Base-by-base conservation (phyloP, 1,140 invertebrate species). In the Matsumurasca onukii region DNA sequence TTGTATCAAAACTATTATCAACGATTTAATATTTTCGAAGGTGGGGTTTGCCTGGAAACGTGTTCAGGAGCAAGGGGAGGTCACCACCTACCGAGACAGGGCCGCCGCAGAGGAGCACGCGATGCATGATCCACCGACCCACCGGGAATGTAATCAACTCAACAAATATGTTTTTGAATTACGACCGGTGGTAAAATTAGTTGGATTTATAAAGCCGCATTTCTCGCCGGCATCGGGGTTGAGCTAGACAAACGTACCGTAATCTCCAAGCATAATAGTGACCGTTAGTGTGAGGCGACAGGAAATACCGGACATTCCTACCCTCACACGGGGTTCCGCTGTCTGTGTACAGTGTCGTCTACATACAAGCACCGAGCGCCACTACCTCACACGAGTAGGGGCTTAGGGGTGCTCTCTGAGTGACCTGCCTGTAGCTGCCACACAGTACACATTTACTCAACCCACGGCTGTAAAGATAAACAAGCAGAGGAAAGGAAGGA, bases 281-380 rank as follows among this genome's bases (percentile, higher is more conserved):
- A 27, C 22, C 22, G 55, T 59, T 25, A 59, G 15, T 27, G 13
- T 1, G 2, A 9, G 3, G 24, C 2, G 55, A 29, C 24, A 25
- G 55, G 55, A 59, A 59, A 59, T 59, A 59, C 24, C 55, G 25
- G 55, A 27, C 55, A 59, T 59, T 59, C 55, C 49, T 17, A n/a
- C 17, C n/a, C 25, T 39, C 34, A 39, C 34, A 39, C 5, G 5
- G 49, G 20, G 55, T 59, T 59, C 55, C 55, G 25, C 55, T 59
- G 30, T 27, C 25, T 29, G 55, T 17, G 5, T 9, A 9, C 34
- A 39, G 34, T 39, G 17, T 9, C 34, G 34, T 5, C 5, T 39
- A 39, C 34, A 39, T 17, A 39, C 17, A 39, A 5, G 34, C 34
- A 9, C 34, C 5, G 34, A 17, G 34, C 17, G 34, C 17, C 34